Base-by-base conservation (phyloP, 2,113 vertebrate species). In the Casuarius casuarius region DNA sequence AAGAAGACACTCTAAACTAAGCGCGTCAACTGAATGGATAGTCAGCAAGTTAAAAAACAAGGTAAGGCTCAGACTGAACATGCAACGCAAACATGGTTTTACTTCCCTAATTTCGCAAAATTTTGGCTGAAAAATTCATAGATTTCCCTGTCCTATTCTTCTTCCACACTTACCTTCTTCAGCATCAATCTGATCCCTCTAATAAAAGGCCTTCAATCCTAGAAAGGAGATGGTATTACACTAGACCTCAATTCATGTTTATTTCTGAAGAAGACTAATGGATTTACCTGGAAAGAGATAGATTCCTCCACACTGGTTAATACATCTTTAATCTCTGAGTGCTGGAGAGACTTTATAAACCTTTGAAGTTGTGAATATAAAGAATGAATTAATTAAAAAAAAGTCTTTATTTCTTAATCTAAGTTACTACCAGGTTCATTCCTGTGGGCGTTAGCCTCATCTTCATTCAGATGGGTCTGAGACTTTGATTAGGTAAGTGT, bases 121-220 rank as follows among this genome's bases (percentile, higher is more conserved):
- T 42, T 68, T 90, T 49, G 10, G 3, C 12, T 7, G 5, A 71
- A 77, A 63, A 5, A 0, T 35, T 52, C 52, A 7, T 40, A 20
- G 56, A 74, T 33, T 81, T 56, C 2, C 2, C 1, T 26, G 2
- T 77, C 14, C 5, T 31, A 19, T 18, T 4, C 10, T 82, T n/a
- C 14, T 4, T 16, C 13, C 7, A 29, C 2, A 21, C 2, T 52
- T 42, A 8, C 1, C 1, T 33, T 74, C 28, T 80, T 59, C 12
- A 28, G 4, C 16, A 89, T 18, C 15, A 58, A 7, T 0, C 10
- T 62, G 4, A 3, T 61, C 9, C 9, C 15, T n/a, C 5, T 52
- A 79, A 38, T 62, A 87, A 52, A 3, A 42, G 2, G 3, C 11
- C 9, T 86, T 56, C 40, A 38, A 31, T 22, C 7, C 1, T 38